Evolutionary conservation across 2,113 vertebrate species (phyloP), one percentile per base, ranked within the genome.

Genomic region (Aphelocoma coerulescens): DNA sequence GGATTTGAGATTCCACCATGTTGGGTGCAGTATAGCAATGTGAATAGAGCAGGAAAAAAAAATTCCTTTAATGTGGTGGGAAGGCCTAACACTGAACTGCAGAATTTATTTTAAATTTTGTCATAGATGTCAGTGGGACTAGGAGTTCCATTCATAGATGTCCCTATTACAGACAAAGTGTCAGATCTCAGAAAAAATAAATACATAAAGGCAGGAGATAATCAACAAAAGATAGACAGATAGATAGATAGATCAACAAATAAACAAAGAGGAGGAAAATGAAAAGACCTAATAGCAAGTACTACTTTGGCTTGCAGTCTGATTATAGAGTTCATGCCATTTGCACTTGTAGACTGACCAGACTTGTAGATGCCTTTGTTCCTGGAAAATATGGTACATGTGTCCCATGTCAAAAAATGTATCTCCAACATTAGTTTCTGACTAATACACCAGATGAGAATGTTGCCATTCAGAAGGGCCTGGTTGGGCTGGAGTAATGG

Each of bases 391-490:
- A 55, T 0, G 3, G 16, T 7, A 3, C 12, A 11, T 5, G 33
- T 62, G 24, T 88, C 28, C 13, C 17, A 4, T 28, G 15, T 37
- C 19, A 67, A 41, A 82, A 58, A 66, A 27, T 12, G 4, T 33
- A 78, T 39, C 22, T 62, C 32, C 32, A 81, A 14, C 7, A 7
- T 67, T 52, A 13, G 33, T 52, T 44, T 81, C 37, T 66, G 9
- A 8, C 6, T 79, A 74, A 72, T 59, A 58, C 4, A 46, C 4
- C 1, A 7, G 16, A 27, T 33, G 11, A 1, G 3, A 3, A 1
- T 55, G 7, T 8, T 85, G 35, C 8, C 16, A 5, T 80, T 87
- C 58, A 61, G 48, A 76, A 61, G 12, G 10, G 67, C 30, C 13
- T 46, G 13, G 13, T 33, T 16, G 48, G 32, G 16, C 17, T 43